Evolutionary conservation across 2,797 vertebrate species (phyloP).

Genomic region (Gephyroberyx darwinii): DNA sequence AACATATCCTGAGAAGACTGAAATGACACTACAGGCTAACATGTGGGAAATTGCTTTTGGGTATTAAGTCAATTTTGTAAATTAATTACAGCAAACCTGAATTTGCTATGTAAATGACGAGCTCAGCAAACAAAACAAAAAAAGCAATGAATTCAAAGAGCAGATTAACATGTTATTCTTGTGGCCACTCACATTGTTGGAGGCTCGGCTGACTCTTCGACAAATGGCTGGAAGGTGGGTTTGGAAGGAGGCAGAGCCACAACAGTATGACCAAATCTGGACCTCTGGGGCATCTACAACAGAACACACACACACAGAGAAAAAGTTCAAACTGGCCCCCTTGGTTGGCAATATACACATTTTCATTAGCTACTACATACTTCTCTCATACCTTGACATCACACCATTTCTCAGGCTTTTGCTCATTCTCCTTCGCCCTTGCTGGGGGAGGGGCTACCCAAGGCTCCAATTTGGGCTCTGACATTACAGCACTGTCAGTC

Average conservation of each 20-base stretch:
- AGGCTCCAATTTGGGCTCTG: constrained; percentile 74
- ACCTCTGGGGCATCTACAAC: constrained; percentile 78
- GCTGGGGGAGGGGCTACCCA: constrained; percentile 87
- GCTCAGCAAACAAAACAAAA: constrained; percentile 3
- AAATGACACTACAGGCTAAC: background rate
- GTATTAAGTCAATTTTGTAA: background rate
- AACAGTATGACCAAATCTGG: constrained; percentile 73
- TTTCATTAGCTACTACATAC: background rate
- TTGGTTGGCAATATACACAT: background rate
- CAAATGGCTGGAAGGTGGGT: constrained; percentile 90
- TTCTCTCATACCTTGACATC: constrained; percentile 83
- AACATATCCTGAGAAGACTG: background rate
- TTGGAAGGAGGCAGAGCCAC: constrained; percentile 74
- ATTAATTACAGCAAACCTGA: background rate
- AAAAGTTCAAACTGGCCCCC: background rate
- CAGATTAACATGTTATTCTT: background rate
- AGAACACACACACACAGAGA: constrained; percentile 6
- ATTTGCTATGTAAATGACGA: background rate
- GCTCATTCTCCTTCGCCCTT: constrained; percentile 90
- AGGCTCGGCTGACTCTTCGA: constrained; percentile 89
- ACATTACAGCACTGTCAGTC: constrained; percentile 59
- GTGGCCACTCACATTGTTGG: constrained; percentile 88
- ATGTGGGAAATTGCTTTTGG: background rate
- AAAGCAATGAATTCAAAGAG: background rate
- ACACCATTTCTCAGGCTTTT: constrained; percentile 87